Evolutionary conservation across 2,888 invertebrate genomes (phyloP).

Genomic region (Allolobophora icterica): DNA sequence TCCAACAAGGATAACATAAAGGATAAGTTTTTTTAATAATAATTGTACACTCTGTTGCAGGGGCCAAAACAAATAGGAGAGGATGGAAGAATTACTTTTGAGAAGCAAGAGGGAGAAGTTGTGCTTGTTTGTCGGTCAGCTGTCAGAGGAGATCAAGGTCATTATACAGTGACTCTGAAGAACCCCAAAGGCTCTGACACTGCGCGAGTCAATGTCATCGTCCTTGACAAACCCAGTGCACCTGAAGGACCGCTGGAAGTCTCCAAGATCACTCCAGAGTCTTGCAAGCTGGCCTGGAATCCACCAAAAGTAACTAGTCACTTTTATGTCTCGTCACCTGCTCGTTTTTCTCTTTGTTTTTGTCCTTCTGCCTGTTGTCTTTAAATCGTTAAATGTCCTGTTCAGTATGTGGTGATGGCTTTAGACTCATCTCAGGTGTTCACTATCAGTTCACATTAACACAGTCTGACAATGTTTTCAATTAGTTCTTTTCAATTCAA

Average conservation of each 20-base stretch:
- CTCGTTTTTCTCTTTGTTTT: background rate
- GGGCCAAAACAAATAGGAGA: conserved; percentile 84
- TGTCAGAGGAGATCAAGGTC: conserved; percentile 83
- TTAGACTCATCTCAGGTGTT: background rate
- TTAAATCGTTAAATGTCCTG: no score
- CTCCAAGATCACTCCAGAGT: conserved; percentile 91
- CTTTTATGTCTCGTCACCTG: background rate
- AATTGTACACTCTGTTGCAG: conserved; percentile 49
- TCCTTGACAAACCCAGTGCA: conserved; percentile 75
- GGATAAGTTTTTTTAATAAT: background rate
- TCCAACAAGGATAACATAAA: background rate
- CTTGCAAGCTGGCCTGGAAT: conserved; percentile 79
- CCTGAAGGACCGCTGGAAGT: conserved; percentile 91
- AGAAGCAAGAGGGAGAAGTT: conserved; percentile 56
- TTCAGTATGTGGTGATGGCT: no score
- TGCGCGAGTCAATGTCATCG: conserved; percentile 78
- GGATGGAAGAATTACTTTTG: conserved; percentile 79
- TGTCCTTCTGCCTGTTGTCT: background rate
- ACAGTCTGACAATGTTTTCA: no score
- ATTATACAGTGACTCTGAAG: conserved; percentile 78
- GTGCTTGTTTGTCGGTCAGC: conserved; percentile 73
- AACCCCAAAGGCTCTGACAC: conserved; percentile 91
- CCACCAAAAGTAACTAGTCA: conserved; percentile 62
- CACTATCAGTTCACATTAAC: background rate
- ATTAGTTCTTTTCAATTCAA: no score